Evolutionary conservation across 1,140 invertebrate genomes (phyloP).

Genomic region (Mamestra configurata): DNA sequence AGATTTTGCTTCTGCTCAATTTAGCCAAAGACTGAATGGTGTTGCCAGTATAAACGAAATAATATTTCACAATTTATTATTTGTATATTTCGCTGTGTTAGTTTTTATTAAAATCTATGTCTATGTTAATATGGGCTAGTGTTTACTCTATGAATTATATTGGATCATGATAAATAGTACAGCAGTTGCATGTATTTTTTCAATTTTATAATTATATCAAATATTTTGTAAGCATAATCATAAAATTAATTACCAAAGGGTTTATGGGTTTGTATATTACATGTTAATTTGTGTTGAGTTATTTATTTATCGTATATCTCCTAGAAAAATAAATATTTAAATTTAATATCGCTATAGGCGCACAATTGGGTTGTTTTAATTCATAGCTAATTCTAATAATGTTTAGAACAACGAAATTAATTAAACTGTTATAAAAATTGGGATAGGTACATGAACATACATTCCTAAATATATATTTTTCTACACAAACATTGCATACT

Average conservation of each 20-base stretch:
- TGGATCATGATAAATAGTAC: not conserved
- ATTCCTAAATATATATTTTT: constrained; percentile 2
- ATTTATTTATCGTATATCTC: not conserved
- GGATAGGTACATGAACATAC: not conserved
- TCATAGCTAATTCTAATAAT: too few relatives aligned
- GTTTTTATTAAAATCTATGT: not conserved
- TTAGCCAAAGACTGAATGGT: constrained; percentile 78
- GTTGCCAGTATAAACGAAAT: constrained; percentile 43
- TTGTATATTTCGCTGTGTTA: constrained; percentile 44
- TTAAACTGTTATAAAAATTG: too few relatives aligned
- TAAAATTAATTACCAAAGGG: not conserved
- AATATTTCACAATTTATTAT: constrained; percentile 33
- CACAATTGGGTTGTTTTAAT: too few relatives aligned
- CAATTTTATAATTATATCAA: not conserved
- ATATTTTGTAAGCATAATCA: not conserved
- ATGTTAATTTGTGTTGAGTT: not conserved
- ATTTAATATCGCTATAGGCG: too few relatives aligned
- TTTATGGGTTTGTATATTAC: not conserved
- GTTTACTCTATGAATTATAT: not conserved
- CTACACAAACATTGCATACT: not conserved
- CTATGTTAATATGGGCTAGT: constrained; percentile 20
- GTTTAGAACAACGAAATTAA: too few relatives aligned
- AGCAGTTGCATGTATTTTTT: not conserved
- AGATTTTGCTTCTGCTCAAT: constrained; percentile 72
- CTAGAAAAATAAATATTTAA: too few relatives aligned